phyloP scores from a whole-genome alignment of 2,113 vertebrate genomes.

The Burhinus bistriatus region DNA sequence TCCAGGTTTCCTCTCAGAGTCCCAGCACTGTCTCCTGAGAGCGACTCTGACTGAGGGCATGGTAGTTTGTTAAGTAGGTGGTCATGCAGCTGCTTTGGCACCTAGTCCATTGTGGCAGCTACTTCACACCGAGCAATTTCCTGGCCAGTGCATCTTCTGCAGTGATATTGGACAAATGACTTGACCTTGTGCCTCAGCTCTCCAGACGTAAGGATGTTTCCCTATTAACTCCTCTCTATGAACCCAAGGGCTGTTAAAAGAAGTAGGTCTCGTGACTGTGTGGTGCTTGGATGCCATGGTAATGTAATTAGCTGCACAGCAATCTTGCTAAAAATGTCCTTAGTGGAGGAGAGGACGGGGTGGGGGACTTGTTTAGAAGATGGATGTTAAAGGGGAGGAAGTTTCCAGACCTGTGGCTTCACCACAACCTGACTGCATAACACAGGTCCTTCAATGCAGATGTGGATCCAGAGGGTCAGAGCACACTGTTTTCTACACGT shows the following conservation, averaged over 20 bases:
- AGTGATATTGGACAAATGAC: neutral
- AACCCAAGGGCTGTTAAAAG: conserved; percentile 32
- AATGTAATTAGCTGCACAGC: conserved; percentile 50
- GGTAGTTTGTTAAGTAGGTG: neutral
- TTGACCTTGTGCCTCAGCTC: neutral
- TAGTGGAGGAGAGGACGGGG: conserved; percentile 5
- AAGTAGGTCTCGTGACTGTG: conserved; percentile 45
- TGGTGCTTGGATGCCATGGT: conserved; percentile 58
- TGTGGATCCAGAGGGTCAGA: neutral
- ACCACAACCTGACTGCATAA: neutral
- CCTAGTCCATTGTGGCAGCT: neutral
- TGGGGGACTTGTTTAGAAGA: neutral
- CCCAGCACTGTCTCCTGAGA: neutral
- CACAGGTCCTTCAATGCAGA: neutral
- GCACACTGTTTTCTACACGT: accelerated
- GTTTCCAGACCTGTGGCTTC: neutral
- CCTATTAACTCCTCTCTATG: neutral
- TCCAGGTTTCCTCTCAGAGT: neutral
- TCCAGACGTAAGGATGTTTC: neutral
- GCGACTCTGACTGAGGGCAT: neutral
- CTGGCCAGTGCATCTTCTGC: neutral
- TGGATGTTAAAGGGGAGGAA: neutral
- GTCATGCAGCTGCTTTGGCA: neutral
- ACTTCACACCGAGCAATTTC: neutral
- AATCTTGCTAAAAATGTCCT: conserved; percentile 60